phyloP scores from a whole-genome alignment of 2,113 vertebrate genomes.

The Muntiacus reevesi region DNA sequence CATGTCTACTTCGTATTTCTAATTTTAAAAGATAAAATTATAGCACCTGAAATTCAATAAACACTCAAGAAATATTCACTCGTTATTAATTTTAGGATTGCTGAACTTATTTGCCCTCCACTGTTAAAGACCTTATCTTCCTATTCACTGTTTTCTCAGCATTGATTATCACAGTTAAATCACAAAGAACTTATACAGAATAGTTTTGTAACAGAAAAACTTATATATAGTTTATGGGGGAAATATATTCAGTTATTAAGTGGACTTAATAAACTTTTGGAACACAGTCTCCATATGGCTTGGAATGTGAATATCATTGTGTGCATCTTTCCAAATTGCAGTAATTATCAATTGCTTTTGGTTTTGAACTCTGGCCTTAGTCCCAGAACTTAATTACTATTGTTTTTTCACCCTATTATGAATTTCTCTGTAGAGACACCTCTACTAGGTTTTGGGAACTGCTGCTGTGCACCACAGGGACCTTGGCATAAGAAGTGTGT shows the following conservation, averaged over 20 bases:
- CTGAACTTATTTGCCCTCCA: neutral
- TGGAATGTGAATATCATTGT: neutral
- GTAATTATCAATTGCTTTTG: neutral
- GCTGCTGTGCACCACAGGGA: neutral
- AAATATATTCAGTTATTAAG: neutral
- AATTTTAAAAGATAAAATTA: neutral
- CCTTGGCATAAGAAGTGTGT: neutral
- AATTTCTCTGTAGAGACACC: neutral
- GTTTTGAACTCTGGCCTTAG: neutral
- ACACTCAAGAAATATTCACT: neutral
- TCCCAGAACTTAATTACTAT: constrained; percentile 26
- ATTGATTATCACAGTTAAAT: neutral
- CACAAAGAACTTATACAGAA: neutral
- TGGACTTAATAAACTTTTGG: neutral
- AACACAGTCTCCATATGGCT: neutral
- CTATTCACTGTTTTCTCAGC: neutral
- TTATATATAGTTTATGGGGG: neutral
- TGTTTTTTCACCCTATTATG: neutral
- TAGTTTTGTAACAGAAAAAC: neutral
- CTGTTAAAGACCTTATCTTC: neutral
- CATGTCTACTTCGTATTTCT: neutral
- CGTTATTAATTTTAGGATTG: neutral
- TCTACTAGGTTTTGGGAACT: neutral
- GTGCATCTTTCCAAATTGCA: neutral
- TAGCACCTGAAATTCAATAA: neutral